These are phyloP conservation scores for Pangasianodon gigas DNA, from an alignment of 2,113 vertebrate genomes.

Conservation along the genomic window DNA sequence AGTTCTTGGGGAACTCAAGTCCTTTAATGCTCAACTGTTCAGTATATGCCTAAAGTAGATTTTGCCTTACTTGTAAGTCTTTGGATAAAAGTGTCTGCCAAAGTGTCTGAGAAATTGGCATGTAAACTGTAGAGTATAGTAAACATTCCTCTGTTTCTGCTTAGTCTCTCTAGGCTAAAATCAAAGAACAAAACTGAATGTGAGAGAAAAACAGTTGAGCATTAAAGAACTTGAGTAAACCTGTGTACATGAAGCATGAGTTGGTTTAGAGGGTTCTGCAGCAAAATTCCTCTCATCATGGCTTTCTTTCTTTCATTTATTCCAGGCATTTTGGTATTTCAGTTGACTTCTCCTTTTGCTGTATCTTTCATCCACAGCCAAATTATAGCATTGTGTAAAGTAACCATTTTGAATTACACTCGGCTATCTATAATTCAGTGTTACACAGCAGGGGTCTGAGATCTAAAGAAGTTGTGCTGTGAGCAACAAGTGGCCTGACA, in stretches of 20 bases:
- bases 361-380: not conserved
- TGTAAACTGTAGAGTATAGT: not conserved
- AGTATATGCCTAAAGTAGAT: not conserved
- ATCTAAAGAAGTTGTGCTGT: not conserved
- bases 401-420: not conserved
- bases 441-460: not conserved
- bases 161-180: not conserved
- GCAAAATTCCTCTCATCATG: not conserved
- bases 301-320: not conserved
- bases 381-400: not conserved
- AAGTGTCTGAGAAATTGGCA: not conserved
- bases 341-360: not conserved
- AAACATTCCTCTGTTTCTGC: not conserved
- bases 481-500: not conserved
- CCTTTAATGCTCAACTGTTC: not conserved
- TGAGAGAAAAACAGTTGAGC: not conserved
- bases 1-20: not conserved
- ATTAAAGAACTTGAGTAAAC: not conserved
- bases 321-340: not conserved
- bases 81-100: not conserved
- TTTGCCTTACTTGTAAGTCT: not conserved
- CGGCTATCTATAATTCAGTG: not conserved
- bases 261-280: not conserved
- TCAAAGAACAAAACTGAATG: not conserved
- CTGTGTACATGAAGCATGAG: not conserved